Base-by-base conservation (phyloP, 2,888 invertebrate genomes). In the Lymantria monacha region DNA sequence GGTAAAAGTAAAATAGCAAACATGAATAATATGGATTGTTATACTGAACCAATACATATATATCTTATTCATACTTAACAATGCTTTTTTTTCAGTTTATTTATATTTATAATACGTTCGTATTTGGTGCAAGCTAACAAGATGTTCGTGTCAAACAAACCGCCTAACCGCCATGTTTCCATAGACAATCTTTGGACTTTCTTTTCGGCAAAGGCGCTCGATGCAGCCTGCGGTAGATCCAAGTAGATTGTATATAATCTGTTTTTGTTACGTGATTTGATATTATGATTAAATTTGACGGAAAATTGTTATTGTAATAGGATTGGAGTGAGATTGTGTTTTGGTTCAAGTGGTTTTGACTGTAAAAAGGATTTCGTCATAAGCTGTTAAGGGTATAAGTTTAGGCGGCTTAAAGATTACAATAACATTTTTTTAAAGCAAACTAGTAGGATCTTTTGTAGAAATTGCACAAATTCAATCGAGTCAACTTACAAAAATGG, bases 51-150 rank as follows among this genome's bases (percentile, higher is more conserved):
- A 48, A 0, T 3, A 8, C 9, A 3, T 10, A 5, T 7, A 48
- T 43, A 0, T 11, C 30, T 33, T 1, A 54, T n/a, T 31, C 55
- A 43, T 30, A 12, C 63, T 54, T 57, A 33, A 33, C 56, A 41
- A 41, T 42, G 40, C 7, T 11, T 48, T 61, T 22, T 72, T 76
- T 80, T 74, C 73, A 69, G 72, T 79, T 81, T 81, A 84, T 85
- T 83, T 85, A 83, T 87, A 87, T 87, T 87, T 87, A 86, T 85
- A 87, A 83, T 80, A 74, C 76, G 41, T 75, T 74, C 85, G 79
- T 87, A 86, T 87, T 86, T 87, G 85, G 88, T 75, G 72, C 72
- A 76, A 71, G 76, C 87, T 89, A 89, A 89, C 88, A 88, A 88
- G 88, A 87, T 85, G 84, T 87, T 83, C 70, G 72, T 75, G 85